Conservation (phyloP, 2,797 vertebrate species). For the Anguilla obscura region DNA sequence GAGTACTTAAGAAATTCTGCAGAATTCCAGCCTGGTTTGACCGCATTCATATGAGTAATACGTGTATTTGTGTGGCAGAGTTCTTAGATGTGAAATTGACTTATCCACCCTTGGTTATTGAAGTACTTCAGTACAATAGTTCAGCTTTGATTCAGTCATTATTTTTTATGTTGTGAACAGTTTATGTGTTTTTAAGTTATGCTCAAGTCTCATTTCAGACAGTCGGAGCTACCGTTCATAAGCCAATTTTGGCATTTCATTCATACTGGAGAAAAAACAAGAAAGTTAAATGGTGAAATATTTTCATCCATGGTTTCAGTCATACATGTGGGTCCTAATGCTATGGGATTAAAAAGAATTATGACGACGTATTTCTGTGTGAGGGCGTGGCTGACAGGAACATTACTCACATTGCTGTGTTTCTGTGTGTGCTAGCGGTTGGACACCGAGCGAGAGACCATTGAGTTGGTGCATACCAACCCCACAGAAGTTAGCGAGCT, state of each 20-base stretch:
- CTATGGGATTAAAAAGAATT: background rate
- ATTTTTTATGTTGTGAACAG: background rate
- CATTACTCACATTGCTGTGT: conserved; percentile 2
- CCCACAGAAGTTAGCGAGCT: conserved; percentile 87
- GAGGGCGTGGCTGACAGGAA: background rate
- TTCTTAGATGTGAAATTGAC: background rate
- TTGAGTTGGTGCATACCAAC: conserved; percentile 91
- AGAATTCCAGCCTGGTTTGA: background rate
- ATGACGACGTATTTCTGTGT: background rate
- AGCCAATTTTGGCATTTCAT: background rate
- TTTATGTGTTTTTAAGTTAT: background rate
- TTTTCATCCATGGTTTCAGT: background rate
- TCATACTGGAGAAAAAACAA: background rate
- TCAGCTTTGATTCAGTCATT: background rate
- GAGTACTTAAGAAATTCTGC: background rate
- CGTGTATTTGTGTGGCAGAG: background rate
- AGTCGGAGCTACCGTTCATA: background rate
- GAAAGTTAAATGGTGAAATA: background rate
- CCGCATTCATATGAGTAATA: background rate
- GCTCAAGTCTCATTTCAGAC: background rate
- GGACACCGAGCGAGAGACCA: conserved; percentile 90
- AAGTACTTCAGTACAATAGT: background rate
- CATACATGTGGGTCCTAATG: background rate
- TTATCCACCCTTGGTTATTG: background rate
- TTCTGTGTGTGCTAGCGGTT: conserved; percentile 67